Percentiles rank a stretch among this genome's conserved stretches.
Conservation (phyloP, 2,888 invertebrate genomes). For the Drosophila kuntzei region DNA sequence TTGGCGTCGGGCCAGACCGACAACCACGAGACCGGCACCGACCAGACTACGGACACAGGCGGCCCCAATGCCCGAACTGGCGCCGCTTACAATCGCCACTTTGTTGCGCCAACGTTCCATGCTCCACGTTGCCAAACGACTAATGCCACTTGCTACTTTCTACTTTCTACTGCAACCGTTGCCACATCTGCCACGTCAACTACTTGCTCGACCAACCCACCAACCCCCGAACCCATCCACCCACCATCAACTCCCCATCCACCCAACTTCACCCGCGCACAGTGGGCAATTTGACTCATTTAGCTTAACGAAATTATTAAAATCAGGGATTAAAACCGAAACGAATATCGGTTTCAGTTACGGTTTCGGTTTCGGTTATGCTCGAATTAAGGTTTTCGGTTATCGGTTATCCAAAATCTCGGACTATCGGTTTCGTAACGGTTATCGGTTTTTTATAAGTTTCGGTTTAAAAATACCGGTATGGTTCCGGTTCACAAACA, state of each 20-base stretch:
- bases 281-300: neutral
- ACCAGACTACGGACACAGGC: constrained; percentile 86
- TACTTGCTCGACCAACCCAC: no score
- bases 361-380: no score
- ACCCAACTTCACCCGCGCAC: neutral
- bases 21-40: constrained; percentile 87
- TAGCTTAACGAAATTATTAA: neutral
- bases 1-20: constrained; percentile 87
- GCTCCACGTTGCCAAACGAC: constrained; percentile 25
- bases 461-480: no score
- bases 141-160: constrained; percentile 21
- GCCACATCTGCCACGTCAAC: constrained; percentile 9
- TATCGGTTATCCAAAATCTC: no score
- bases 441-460: no score
- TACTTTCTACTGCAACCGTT: no score
- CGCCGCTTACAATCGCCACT: constrained; percentile 89
- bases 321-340: no score
- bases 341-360: no score
- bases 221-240: no score
- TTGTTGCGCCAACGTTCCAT: constrained; percentile 88
- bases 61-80: constrained; percentile 88
- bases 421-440: no score
- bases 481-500: no score
- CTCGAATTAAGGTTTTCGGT: no score
- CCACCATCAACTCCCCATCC: neutral